phyloP scores from a whole-genome alignment of 2,113 vertebrate species.

The Zosterops borbonicus region DNA sequence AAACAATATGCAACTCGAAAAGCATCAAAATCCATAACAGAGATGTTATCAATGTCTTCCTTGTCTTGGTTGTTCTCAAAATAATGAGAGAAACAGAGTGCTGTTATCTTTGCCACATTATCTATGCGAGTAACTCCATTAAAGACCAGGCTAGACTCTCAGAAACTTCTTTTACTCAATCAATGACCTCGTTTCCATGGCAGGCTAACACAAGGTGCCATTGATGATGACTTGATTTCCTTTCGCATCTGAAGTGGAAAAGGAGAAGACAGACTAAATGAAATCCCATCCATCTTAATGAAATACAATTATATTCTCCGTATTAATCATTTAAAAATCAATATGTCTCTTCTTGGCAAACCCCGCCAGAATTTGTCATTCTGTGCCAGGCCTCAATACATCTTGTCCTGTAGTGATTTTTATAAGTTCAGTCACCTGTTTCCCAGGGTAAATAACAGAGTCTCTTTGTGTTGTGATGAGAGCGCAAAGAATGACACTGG shows the following conservation, averaged over 20 bases:
- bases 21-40: not conserved
- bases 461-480: conserved; percentile 61
- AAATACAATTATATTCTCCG: conserved; percentile 99
- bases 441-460: conserved; percentile 83
- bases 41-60: not conserved
- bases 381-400: conserved; percentile 88
- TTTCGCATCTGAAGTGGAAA: conserved; percentile 92
- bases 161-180: conserved; percentile 79
- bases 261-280: conserved; percentile 98
- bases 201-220: conserved; percentile 88
- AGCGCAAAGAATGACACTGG: not conserved
- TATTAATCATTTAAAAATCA: conserved; percentile 99
- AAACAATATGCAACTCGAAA: not conserved
- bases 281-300: conserved; percentile 99
- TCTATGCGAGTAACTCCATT: conserved; percentile 67
- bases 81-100: not conserved
- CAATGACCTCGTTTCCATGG: conserved; percentile 93
- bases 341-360: conserved; percentile 97
- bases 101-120: conserved; percentile 53
- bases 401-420: conserved; percentile 92
- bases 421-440: conserved; percentile 97
- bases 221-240: conserved; percentile 93
- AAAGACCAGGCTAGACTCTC: conserved; percentile 72
- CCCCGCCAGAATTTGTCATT: conserved; percentile 96
- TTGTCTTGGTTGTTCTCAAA: not conserved